Conservation (phyloP, 1,140 invertebrate genomes). For the Thereuonema tuberculata region DNA sequence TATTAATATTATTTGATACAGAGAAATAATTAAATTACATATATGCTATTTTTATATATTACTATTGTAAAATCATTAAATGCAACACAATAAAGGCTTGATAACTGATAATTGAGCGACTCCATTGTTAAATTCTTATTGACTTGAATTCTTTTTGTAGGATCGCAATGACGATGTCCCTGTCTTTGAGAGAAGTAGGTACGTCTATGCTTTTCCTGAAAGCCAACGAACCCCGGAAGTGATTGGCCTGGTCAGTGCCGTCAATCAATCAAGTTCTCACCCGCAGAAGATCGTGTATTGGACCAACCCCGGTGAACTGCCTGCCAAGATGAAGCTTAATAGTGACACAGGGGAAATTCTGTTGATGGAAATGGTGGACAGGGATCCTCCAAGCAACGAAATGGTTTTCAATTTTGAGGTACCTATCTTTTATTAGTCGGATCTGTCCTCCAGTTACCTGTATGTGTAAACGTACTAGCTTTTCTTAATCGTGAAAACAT, state of each 20-base stretch:
- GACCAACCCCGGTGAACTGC: constrained; percentile 16
- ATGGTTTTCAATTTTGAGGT: constrained; percentile 21
- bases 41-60: not conserved
- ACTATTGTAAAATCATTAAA: not conserved
- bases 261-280: constrained; percentile 16
- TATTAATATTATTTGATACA: not conserved
- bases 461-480: not conserved
- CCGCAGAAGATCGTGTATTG: constrained; percentile 24
- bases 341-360: constrained; percentile 53
- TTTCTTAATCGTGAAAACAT: no score
- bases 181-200: constrained; percentile 71
- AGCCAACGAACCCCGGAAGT: constrained; percentile 48
- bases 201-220: constrained; percentile 74
- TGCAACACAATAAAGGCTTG: not conserved
- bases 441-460: not conserved
- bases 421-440: not conserved
- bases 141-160: constrained; percentile 25
- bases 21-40: not conserved
- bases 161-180: constrained; percentile 91
- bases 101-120: not conserved
- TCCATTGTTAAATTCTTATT: not conserved
- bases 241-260: constrained; percentile 22
- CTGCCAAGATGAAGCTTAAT: constrained; percentile 11
- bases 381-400: constrained; percentile 24
- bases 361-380: constrained; percentile 45